Conservation (phyloP, 1,140 invertebrate species). For the Lepidostoma basale region DNA sequence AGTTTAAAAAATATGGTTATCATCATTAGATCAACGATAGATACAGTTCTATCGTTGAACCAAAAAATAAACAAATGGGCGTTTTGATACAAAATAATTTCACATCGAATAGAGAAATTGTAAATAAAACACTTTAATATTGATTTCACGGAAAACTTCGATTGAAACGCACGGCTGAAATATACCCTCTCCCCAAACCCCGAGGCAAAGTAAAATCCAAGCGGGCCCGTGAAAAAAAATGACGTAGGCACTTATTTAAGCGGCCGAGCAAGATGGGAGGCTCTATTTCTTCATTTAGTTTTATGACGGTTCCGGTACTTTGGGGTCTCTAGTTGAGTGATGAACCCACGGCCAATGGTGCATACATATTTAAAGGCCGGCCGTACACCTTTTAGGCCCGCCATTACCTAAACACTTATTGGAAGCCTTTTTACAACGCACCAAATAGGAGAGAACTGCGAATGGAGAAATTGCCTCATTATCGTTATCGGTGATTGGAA, state of each 20-base stretch:
- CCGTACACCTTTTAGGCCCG: constrained; percentile 1
- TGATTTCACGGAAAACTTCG: no score
- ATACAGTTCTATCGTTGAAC: no score
- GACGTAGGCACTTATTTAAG: constrained; percentile 46
- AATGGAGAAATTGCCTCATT: constrained; percentile 8
- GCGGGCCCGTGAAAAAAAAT: constrained; percentile 33
- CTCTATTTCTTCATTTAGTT: constrained; percentile 47
- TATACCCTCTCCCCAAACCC: not conserved
- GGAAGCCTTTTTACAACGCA: not conserved
- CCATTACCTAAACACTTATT: constrained; percentile 17
- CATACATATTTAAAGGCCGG: constrained; percentile 33
- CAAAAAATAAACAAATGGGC: no score
- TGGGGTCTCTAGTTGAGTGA: constrained; percentile 33
- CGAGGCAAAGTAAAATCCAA: constrained; percentile 20
- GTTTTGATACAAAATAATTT: no score
- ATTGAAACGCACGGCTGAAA: no score
- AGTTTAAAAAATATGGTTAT: no score
- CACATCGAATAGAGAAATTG: no score
- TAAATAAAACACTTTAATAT: no score
- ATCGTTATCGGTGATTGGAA: constrained; percentile 7
- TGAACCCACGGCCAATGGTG: constrained; percentile 14
- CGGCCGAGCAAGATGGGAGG: constrained; percentile 19
- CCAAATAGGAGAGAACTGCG: not conserved
- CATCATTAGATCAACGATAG: no score
- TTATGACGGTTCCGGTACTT: constrained; percentile 41